phyloP scores from a whole-genome alignment of 2,113 vertebrate genomes.

The Hippocampus abdominalis region DNA sequence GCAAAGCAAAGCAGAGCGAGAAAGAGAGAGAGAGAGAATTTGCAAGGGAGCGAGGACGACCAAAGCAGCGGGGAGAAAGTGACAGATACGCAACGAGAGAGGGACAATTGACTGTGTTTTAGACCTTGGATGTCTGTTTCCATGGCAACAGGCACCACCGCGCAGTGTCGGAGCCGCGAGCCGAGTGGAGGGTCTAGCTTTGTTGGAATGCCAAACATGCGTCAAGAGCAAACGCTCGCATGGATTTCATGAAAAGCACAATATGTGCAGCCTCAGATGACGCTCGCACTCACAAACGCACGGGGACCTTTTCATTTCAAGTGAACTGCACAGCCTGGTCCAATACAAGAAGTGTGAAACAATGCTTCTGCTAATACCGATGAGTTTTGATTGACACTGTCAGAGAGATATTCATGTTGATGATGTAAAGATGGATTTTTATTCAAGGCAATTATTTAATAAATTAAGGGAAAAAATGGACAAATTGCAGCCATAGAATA shows the following conservation, averaged over 20 bases:
- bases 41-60: conserved; percentile 11
- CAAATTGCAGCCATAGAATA: too few relatives aligned
- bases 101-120: conserved; percentile 61
- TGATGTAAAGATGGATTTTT: background rate
- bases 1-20: conserved; percentile 17
- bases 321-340: background rate
- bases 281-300: background rate
- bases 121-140: conserved; percentile 71
- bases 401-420: background rate
- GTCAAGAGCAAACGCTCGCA: conserved; percentile 6
- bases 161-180: conserved; percentile 59
- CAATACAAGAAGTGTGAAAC: background rate
- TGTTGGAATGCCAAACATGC: conserved; percentile 45
- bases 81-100: conserved; percentile 15
- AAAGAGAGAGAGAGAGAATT: conserved; percentile 19
- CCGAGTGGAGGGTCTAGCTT: conserved; percentile 50
- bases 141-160: conserved; percentile 73
- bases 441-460: too few relatives aligned
- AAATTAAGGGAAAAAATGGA: too few relatives aligned
- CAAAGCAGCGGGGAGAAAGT: conserved; percentile 14
- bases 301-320: background rate
- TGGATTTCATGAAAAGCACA: conserved; percentile 6
- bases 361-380: background rate
- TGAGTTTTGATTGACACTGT: background rate
- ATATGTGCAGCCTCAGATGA: background rate